These are phyloP conservation scores for Drosophila percnosoma DNA, from an alignment of 2,888 invertebrate genomes.

Conservation along the genomic window DNA sequence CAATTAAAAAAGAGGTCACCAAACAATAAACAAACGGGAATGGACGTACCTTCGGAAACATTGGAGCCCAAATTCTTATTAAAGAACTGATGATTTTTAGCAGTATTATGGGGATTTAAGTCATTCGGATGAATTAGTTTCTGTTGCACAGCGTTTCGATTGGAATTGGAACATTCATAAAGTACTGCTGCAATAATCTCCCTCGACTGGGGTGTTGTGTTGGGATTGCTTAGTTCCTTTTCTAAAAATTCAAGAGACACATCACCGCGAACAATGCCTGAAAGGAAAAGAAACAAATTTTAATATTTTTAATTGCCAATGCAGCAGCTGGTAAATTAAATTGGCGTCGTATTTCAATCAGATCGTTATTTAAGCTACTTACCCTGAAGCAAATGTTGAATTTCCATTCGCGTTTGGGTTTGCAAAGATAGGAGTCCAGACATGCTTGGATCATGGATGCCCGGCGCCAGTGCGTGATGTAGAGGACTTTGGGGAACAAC, in stretches of 20 bases:
- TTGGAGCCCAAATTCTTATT: slow-evolving; percentile 34
- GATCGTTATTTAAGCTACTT: slow-evolving; percentile 25
- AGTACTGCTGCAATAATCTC: slow-evolving; percentile 75
- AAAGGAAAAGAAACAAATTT: not conserved
- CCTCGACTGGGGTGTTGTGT: slow-evolving; percentile 59
- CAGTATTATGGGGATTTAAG: slow-evolving; percentile 21
- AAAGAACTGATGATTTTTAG: slow-evolving; percentile 33
- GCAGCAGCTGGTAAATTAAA: not conserved
- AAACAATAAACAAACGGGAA: not conserved
- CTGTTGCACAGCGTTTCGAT: slow-evolving; percentile 37
- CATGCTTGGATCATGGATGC: slow-evolving; percentile 35
- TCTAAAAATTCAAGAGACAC: slow-evolving; percentile 90
- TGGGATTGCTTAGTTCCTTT: slow-evolving; percentile 89
- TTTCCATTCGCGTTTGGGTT: slow-evolving; percentile 61
- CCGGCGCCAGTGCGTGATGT: slow-evolving; percentile 26
- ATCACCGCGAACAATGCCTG: slow-evolving; percentile 90
- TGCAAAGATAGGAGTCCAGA: slow-evolving; percentile 20
- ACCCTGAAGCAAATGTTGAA: slow-evolving; percentile 91
- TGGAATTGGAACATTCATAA: slow-evolving; percentile 54
- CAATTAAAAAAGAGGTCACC: not conserved
- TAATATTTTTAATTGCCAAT: not conserved
- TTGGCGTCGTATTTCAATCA: not conserved
- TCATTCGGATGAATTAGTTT: slow-evolving; percentile 28
- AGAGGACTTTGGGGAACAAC: slow-evolving; percentile 24
- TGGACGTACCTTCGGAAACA: slow-evolving; percentile 47